Conservation (phyloP, 2,888 invertebrate genomes). For the Acrobasis consociella region DNA sequence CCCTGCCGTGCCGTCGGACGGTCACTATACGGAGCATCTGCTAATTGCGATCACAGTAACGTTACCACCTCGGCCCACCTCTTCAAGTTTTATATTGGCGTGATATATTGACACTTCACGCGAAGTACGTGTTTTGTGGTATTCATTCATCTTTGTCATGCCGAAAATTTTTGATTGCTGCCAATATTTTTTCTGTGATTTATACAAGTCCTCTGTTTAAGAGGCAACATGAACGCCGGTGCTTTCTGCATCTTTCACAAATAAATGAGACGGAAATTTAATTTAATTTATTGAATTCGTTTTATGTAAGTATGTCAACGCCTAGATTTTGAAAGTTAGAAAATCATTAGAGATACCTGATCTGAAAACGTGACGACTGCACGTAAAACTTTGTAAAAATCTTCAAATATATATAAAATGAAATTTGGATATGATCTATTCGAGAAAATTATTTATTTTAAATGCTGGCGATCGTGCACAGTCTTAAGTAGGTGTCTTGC, state of each 20-base stretch:
- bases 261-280: no score
- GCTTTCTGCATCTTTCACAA: no score
- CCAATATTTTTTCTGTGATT: slow-evolving; percentile 8
- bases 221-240: no score
- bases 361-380: no score
- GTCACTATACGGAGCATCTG: slow-evolving; percentile 62
- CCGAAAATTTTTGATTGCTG: slow-evolving; percentile 14
- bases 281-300: no score
- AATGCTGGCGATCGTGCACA: not conserved
- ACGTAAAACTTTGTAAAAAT: no score
- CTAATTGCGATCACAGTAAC: slow-evolving; percentile 60
- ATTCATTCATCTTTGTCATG: slow-evolving; percentile 19
- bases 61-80: slow-evolving; percentile 34
- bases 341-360: no score
- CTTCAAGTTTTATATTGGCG: slow-evolving; percentile 28
- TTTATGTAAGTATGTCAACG: no score
- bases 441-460: no score
- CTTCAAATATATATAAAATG: no score
- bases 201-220: not conserved
- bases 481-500: not conserved
- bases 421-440: no score
- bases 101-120: slow-evolving; percentile 28
- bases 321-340: no score
- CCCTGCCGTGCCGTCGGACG: slow-evolving; percentile 41
- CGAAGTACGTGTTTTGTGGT: slow-evolving; percentile 25